Base-by-base conservation (phyloP, 1,140 invertebrate species). In the Hycleus cichorii region DNA sequence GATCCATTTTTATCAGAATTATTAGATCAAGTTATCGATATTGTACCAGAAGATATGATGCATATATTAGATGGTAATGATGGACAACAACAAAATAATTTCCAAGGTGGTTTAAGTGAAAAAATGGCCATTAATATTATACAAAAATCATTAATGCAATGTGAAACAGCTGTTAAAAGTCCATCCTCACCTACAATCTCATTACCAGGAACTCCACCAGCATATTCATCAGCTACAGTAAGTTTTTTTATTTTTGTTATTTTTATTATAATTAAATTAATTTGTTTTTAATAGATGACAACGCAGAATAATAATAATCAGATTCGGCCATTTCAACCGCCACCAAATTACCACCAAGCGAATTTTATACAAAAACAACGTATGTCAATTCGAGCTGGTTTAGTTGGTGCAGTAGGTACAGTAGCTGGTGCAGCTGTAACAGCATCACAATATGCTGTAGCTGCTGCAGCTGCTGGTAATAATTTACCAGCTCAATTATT, bases 81-180 rank as follows among this genome's bases (percentile, higher is more conserved):
- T 32, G 63, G 64, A 55, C 75, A 75, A 39, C 74, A 72, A 43
- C 65, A 32, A 49, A 72, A 64, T 59, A 69, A 67, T 63, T 72
- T 62, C 42, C 65, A 65, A 55, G 61, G 79, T 70, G 78, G 77
- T 39, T 73, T 83, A 62, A 85, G 85, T 64, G 89, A 92, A 66
- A 86, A 86, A 70, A 83, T 88, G 74, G 92, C 89, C 11, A 95
- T 96, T 50, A 90, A 87, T 69, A 89, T 85, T 7, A 97, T 97
- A 68, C 89, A 93, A 67, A 86, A 91, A 72, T 90, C 89, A 68
- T 77, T 97, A 56, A 95, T 95, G 91, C 87, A 87, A 65, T 84
- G 84, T 72, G 88, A 84, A 68, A 83, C 74, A 48, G 81, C 82
- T 57, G 72, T 76, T 2, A 82, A 81, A 60, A 83, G 79, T 72